Percentiles rank a stretch among this genome's conserved stretches.
phyloP scores from a whole-genome alignment of 2,113 vertebrate species.

The Chiloscyllium plagiosum region DNA sequence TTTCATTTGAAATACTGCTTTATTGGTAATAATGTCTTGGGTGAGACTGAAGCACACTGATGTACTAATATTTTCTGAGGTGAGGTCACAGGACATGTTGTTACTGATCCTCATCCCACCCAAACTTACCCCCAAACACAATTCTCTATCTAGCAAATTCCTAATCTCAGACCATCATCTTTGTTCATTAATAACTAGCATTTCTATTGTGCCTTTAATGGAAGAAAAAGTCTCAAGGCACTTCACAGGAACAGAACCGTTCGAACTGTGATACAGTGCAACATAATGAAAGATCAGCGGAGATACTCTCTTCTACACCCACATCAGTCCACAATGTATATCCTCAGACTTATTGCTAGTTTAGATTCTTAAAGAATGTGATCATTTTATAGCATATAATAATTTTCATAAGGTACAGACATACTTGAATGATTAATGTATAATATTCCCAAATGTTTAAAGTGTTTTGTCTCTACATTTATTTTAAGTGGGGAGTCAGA shows the following conservation, averaged over 20 bases:
- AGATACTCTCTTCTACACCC: neutral
- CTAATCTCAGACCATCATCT: neutral
- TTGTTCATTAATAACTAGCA: neutral
- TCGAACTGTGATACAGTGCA: neutral
- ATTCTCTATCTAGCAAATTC: neutral
- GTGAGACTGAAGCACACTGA: neutral
- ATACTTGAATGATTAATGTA: neutral
- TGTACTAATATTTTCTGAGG: neutral
- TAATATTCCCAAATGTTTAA: neutral
- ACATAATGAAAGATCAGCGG: too few relatives aligned
- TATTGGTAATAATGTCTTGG: neutral
- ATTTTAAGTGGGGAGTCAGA: conserved; percentile 8
- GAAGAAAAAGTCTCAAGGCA: neutral
- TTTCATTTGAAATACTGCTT: neutral
- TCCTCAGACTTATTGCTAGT: neutral
- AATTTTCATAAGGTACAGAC: neutral
- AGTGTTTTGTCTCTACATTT: neutral
- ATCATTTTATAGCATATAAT: neutral
- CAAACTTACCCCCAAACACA: neutral
- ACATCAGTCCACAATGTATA: too few relatives aligned
- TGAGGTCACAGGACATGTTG: neutral
- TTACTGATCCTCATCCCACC: neutral
- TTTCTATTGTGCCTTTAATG: neutral
- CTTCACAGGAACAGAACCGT: neutral
- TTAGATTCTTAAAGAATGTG: neutral